These are phyloP conservation scores for Drosophila carrolli DNA, from an alignment of 1,140 invertebrate species.

Conservation along the genomic window DNA sequence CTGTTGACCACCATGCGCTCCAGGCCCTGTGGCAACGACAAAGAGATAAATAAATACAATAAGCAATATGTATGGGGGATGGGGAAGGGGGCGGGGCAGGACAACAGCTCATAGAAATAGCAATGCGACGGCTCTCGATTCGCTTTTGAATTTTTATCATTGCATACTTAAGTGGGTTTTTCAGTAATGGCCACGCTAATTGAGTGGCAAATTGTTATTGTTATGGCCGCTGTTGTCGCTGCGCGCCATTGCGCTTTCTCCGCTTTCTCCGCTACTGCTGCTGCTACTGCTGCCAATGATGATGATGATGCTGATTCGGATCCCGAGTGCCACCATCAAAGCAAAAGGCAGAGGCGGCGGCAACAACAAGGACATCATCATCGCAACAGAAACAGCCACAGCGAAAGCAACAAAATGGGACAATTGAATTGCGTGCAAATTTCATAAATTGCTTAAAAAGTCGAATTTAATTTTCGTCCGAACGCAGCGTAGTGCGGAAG, in stretches of 20 bases:
- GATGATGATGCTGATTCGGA: slow-evolving; percentile 15
- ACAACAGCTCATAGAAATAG: slow-evolving; percentile 52
- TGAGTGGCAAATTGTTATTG: slow-evolving; percentile 83
- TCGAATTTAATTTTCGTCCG: slow-evolving; percentile 63
- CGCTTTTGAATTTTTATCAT: slow-evolving; percentile 82
- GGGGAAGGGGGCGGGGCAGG: not conserved
- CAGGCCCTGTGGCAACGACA: slow-evolving; percentile 87
- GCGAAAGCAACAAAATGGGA: slow-evolving; percentile 46
- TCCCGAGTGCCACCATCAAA: slow-evolving; percentile 52
- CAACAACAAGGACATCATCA: slow-evolving; percentile 8
- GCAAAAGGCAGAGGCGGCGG: slow-evolving; percentile 33
- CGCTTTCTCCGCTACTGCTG: not conserved
- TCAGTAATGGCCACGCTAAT: slow-evolving; percentile 80
- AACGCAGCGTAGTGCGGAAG: slow-evolving; percentile 22
- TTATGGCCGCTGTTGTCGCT: slow-evolving; percentile 74
- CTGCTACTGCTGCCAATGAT: not conserved
- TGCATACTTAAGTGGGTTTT: slow-evolving; percentile 83
- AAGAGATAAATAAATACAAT: slow-evolving; percentile 71
- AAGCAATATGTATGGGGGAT: slow-evolving; percentile 30
- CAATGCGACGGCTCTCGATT: slow-evolving; percentile 47
- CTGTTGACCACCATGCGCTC: slow-evolving; percentile 89
- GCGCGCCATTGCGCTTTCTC: slow-evolving; percentile 56
- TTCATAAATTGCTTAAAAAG: slow-evolving; percentile 76
- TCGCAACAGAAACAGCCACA: slow-evolving; percentile 9
- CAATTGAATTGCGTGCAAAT: slow-evolving; percentile 78